Evolutionary conservation across 2,113 vertebrate species (phyloP).

Genomic region (Syngnathoides biaculeatus): DNA sequence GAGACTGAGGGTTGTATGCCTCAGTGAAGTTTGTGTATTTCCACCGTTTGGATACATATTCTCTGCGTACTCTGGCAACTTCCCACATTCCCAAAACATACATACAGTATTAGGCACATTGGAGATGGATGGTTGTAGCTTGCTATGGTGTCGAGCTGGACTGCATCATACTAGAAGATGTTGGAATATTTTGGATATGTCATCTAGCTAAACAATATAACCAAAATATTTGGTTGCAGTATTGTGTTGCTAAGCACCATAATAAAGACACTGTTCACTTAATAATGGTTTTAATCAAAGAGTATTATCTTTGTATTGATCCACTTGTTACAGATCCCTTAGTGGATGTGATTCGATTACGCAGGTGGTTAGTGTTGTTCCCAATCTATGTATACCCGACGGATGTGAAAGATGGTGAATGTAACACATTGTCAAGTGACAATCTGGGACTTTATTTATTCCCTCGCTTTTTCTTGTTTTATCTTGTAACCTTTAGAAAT

Average conservation of each 20-base stretch:
- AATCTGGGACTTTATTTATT: conserved; percentile 74
- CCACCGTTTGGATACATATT: too few relatives aligned
- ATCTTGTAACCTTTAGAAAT: conserved; percentile 59
- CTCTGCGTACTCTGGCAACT: too few relatives aligned
- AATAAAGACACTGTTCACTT: background rate
- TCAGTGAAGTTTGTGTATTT: too few relatives aligned
- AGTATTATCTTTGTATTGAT: too few relatives aligned
- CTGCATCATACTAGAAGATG: too few relatives aligned
- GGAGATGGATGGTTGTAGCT: too few relatives aligned
- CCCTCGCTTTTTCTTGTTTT: conserved; percentile 42
- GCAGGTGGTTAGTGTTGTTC: background rate
- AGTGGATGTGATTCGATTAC: background rate
- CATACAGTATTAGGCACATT: too few relatives aligned
- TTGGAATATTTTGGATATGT: too few relatives aligned
- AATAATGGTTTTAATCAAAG: too few relatives aligned
- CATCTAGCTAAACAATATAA: background rate
- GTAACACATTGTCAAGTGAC: conserved; percentile 59
- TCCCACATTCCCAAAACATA: too few relatives aligned
- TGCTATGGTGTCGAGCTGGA: too few relatives aligned
- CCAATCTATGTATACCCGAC: conserved; percentile 22
- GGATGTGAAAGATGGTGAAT: conserved; percentile 65
- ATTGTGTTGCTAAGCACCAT: background rate
- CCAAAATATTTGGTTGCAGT: background rate
- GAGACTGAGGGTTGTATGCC: too few relatives aligned
- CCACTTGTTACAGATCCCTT: background rate